Conservation (phyloP, 2,888 invertebrate genomes). For the Philaethria dido region DNA sequence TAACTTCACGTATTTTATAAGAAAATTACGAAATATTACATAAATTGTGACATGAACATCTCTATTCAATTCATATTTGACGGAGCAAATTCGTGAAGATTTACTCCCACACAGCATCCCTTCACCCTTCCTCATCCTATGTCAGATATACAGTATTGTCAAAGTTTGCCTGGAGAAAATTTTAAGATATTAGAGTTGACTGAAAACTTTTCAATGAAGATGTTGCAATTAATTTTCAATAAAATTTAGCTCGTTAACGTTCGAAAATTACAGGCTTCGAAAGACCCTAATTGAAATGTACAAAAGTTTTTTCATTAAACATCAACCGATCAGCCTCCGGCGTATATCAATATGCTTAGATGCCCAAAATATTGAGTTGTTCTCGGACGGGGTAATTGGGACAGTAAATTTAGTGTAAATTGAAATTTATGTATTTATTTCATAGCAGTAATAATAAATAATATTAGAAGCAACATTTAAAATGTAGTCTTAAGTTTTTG, state of each 20-base stretch:
- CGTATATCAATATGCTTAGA: constrained; percentile 34
- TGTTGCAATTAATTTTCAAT: constrained; percentile 83
- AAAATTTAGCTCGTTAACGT: constrained; percentile 82
- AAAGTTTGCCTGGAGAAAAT: constrained; percentile 67
- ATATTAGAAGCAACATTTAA: neutral
- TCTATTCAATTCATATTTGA: constrained; percentile 26
- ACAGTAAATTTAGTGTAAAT: constrained; percentile 4
- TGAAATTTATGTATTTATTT: constrained; percentile 8
- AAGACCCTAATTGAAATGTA: constrained; percentile 75
- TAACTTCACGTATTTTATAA: neutral
- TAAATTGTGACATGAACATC: neutral
- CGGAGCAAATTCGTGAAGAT: constrained; percentile 47
- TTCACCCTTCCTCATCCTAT: constrained; percentile 55
- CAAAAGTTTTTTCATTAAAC: constrained; percentile 78
- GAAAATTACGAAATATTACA: constrained; percentile 5
- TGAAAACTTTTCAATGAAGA: constrained; percentile 74
- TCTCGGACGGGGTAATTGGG: constrained; percentile 1
- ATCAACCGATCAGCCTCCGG: constrained; percentile 32
- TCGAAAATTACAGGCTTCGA: constrained; percentile 75
- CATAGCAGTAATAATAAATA: neutral
- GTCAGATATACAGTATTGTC: constrained; percentile 66
- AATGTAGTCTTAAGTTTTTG: neutral
- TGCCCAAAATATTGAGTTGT: constrained; percentile 15
- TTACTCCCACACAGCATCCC: constrained; percentile 56
- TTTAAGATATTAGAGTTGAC: constrained; percentile 73